phyloP scores from a whole-genome alignment of 2,797 vertebrate genomes.

The Rhadinocentrus ornatus region DNA sequence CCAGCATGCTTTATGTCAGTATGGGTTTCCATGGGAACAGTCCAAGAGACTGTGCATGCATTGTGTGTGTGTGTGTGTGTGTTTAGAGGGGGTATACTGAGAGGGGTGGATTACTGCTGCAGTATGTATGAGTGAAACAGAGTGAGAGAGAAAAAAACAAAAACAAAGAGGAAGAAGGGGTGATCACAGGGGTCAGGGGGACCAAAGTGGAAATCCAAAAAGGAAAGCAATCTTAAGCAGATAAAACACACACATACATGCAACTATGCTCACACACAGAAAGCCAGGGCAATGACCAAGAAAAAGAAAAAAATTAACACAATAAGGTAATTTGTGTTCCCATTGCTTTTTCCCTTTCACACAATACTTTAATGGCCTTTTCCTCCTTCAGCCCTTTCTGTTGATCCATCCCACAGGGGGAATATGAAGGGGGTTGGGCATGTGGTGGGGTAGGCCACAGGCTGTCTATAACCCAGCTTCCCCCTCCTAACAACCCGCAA shows the following conservation, averaged over 20 bases:
- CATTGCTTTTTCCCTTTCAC: conserved; percentile 24
- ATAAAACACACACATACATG: conserved; percentile 3
- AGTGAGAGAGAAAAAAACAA: conserved; percentile 20
- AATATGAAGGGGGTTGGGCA: conserved; percentile 24
- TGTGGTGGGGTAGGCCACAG: conserved; percentile 41
- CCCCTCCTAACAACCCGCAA: conserved; percentile 24
- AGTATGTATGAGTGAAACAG: conserved; percentile 12
- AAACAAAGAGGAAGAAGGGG: conserved; percentile 22
- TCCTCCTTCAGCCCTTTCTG: conserved; percentile 53
- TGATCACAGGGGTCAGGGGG: conserved; percentile 24
- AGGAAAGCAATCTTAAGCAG: not conserved
- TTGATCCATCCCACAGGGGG: conserved; percentile 56
- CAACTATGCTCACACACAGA: conserved; percentile 2
- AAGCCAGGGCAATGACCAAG: conserved; percentile 14
- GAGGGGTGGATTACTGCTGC: conserved; percentile 40
- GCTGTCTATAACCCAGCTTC: conserved; percentile 40
- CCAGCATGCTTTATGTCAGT: conserved; percentile 64
- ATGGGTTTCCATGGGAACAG: conserved; percentile 79
- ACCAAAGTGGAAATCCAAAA: conserved; percentile 26
- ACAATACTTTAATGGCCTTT: conserved; percentile 62
- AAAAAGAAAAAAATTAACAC: conserved; percentile 17
- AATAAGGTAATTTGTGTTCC: conserved; percentile 40
- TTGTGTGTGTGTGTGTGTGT: conserved; percentile 25
- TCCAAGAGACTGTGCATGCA: conserved; percentile 17
- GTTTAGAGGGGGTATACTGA: conserved; percentile 35